Base-by-base conservation (phyloP, 2,113 vertebrate genomes). In the Vidua macroura region DNA sequence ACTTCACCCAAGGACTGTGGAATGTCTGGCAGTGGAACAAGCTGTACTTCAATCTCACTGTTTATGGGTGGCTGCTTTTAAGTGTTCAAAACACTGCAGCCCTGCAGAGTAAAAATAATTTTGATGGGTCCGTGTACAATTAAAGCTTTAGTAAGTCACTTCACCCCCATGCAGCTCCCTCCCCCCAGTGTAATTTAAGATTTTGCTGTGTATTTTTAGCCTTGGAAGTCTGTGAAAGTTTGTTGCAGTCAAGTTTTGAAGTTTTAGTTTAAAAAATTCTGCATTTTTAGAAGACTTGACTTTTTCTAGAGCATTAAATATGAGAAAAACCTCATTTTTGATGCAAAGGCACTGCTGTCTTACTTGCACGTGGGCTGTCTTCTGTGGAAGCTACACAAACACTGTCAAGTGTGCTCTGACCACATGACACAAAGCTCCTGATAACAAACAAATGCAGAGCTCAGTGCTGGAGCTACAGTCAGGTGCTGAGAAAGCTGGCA, bases 41-140 rank as follows among this genome's bases (percentile, higher is more conserved):
- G 72, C 51, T 90, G 76, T 95, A 43, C 95, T 74, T 84, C 60
- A 66, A n/a, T 91, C 93, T 87, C 89, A 93, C 94, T 92, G 79
- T 95, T 94, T 95, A 97, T 91, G 78, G 51, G 75, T 79, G 64
- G 51, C 56, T 94, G 84, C 74, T 91, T 58, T 79, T 77, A 51
- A 94, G 48, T 3, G 10, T 77, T 90, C 89, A 91, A 95, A 95
- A 91, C 25, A 58, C 90, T 62, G 55, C 80, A 88, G 76, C 41
- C 35, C 88, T 86, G 39, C 46, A 77, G 83, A 80, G 68, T 86
- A 92, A 90, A 96, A 96, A 94, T 96, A 93, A 95, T 93, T 63
- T 76, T 13, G 12, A 62, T 94, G 31, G 46, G 76, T 66, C 80
- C 4, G 0, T 58, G 37, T 63, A 41, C 79, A 94, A 93, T 77